These are phyloP conservation scores for Wiebesia pumilae DNA, from an alignment of 1,140 invertebrate genomes.

Conservation along the genomic window DNA sequence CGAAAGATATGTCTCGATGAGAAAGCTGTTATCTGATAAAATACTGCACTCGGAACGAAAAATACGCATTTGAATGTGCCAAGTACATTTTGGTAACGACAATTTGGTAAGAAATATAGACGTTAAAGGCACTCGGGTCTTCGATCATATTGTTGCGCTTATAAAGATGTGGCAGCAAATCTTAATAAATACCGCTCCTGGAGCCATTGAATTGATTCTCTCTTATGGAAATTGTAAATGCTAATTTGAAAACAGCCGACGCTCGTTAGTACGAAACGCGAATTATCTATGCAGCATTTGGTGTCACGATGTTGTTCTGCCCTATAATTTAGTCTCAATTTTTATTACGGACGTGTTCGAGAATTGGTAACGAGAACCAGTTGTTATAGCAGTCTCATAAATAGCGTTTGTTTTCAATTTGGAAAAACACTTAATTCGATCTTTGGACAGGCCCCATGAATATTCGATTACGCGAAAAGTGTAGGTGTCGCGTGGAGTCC, in stretches of 20 bases:
- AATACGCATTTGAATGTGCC: no score
- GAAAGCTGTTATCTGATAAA: no score
- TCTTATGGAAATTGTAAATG: not conserved
- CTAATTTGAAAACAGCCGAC: not conserved
- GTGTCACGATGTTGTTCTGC: not conserved
- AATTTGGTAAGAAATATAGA: not conserved
- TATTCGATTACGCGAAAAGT: no score
- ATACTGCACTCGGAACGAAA: no score
- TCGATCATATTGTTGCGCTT: not conserved
- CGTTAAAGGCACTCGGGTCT: constrained; percentile 4
- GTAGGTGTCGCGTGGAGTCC: no score
- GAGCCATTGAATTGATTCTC: constrained; percentile 11
- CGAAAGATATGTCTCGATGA: no score
- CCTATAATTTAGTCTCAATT: not conserved
- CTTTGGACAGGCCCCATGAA: no score
- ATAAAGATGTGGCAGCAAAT: not conserved
- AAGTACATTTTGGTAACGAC: no score
- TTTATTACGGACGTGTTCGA: not conserved
- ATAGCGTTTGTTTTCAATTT: no score
- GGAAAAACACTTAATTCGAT: no score
- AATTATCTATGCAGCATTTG: not conserved
- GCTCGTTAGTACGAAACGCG: not conserved
- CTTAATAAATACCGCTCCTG: not conserved
- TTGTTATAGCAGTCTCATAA: no score
- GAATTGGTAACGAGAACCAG: no score